Evolutionary conservation across 1,140 invertebrate genomes (phyloP).

Genomic region (Agraylea sexmaculata): DNA sequence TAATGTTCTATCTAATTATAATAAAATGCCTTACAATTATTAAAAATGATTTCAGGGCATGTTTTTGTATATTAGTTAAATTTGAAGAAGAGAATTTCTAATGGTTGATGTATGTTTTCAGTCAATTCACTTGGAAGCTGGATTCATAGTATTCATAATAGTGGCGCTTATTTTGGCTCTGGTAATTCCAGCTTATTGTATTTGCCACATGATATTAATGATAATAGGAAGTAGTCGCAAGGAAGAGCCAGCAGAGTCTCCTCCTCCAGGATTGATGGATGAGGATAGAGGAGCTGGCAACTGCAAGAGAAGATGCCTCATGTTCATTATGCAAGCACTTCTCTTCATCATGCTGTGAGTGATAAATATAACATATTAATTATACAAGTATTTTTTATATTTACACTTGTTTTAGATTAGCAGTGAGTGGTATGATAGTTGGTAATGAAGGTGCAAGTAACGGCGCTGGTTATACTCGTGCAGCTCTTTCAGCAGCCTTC

Average conservation of each 20-base stretch:
- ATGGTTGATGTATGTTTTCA: conserved; percentile 10
- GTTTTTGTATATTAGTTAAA: conserved; percentile 1
- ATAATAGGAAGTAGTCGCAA: conserved; percentile 9
- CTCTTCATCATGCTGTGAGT: conserved; percentile 16
- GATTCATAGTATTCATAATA: conserved; percentile 18
- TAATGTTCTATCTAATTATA: no score
- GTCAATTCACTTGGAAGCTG: conserved; percentile 19
- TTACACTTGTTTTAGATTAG: conserved; percentile 25
- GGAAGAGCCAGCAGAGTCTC: not conserved
- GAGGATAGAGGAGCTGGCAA: conserved; percentile 10
- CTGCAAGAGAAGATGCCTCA: conserved; percentile 14
- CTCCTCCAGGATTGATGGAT: conserved; percentile 8
- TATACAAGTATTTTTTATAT: no score
- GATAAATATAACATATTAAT: not conserved
- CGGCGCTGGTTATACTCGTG: conserved; percentile 33
- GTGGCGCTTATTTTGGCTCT: conserved; percentile 10
- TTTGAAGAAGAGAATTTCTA: conserved; percentile 4
- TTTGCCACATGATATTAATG: conserved; percentile 9
- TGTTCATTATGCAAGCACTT: conserved; percentile 14
- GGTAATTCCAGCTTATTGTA: conserved; percentile 14
- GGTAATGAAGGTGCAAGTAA: conserved; percentile 38
- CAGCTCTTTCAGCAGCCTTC: conserved; percentile 34
- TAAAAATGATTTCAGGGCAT: not conserved
- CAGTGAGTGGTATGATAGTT: conserved; percentile 39
- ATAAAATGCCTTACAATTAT: not conserved